Percentiles rank a stretch among this genome's conserved stretches.
phyloP scores from a whole-genome alignment of 2,888 invertebrate species.

The Bugula neritina region DNA sequence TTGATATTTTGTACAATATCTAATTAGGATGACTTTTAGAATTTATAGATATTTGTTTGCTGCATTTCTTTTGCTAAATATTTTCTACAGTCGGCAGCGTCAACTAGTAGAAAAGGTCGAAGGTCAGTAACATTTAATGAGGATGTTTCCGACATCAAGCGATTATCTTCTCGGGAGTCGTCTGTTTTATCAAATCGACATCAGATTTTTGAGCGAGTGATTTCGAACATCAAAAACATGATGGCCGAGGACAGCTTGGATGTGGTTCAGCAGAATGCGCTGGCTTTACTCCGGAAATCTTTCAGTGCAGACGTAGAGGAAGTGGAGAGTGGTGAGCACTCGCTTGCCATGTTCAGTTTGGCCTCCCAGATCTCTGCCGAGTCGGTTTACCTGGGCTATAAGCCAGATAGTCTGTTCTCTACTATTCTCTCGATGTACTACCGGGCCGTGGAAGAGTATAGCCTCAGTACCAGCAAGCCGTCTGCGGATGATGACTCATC shows the following conservation, averaged over 20 bases:
- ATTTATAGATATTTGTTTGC: too few relatives aligned
- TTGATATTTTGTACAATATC: too few relatives aligned
- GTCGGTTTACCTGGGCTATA: conserved; percentile 36
- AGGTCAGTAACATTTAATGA: conserved; percentile 16
- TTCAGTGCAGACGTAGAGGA: neutral
- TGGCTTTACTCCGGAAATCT: conserved; percentile 6
- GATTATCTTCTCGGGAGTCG: conserved; percentile 1
- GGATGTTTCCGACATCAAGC: neutral
- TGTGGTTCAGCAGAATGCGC: conserved; percentile 25
- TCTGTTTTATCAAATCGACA: conserved; percentile 2
- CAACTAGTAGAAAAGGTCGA: conserved; percentile 23
- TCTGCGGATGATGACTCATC: neutral
- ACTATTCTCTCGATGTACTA: conserved; percentile 19
- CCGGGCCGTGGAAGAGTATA: conserved; percentile 20
- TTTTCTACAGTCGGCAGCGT: conserved; percentile 10
- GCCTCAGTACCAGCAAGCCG: neutral
- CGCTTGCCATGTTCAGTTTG: conserved; percentile 38
- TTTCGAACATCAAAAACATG: conserved; percentile 17
- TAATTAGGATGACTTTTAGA: too few relatives aligned
- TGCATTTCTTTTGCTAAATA: too few relatives aligned
- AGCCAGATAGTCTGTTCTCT: conserved; percentile 37
- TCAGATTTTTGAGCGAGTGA: conserved; percentile 9
- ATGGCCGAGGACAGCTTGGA: conserved; percentile 26
- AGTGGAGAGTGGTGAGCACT: conserved; percentile 35
- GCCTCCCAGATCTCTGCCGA: conserved; percentile 41